Evolutionary conservation across 2,888 invertebrate species (phyloP).

Genomic region (Formica aserva): DNA sequence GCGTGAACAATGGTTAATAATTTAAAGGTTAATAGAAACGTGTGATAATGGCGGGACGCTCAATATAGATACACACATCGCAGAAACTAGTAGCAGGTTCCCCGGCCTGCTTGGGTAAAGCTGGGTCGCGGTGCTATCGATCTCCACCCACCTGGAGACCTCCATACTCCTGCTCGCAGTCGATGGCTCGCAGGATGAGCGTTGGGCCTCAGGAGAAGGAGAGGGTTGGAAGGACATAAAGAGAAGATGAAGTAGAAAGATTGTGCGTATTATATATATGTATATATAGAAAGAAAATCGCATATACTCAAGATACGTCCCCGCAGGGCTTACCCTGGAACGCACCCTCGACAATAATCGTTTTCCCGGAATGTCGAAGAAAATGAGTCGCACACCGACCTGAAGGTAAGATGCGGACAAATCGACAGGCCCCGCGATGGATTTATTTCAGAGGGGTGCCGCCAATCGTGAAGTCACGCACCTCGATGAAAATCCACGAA

Average conservation of each 20-base stretch:
- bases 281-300: slow-evolving; percentile 4
- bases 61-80: slow-evolving; percentile 66
- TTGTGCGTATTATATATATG: slow-evolving; percentile 59
- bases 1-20: slow-evolving; percentile 5
- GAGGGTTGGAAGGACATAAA: slow-evolving; percentile 50
- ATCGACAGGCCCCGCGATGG: not conserved
- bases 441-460: slow-evolving; percentile 26
- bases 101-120: slow-evolving; percentile 80
- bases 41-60: slow-evolving; percentile 45
- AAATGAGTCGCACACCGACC: slow-evolving; percentile 42
- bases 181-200: slow-evolving; percentile 70
- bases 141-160: slow-evolving; percentile 82
- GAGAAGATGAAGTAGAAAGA: slow-evolving; percentile 59
- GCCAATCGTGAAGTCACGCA: not conserved
- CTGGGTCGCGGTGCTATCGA: slow-evolving; percentile 84
- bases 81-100: slow-evolving; percentile 79
- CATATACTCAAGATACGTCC: slow-evolving; percentile 29
- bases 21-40: slow-evolving; percentile 32
- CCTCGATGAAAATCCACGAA: not conserved
- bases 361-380: slow-evolving; percentile 61
- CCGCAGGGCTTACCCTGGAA: slow-evolving; percentile 51
- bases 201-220: slow-evolving; percentile 55
- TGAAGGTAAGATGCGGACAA: not conserved
- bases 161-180: slow-evolving; percentile 71
- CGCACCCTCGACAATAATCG: slow-evolving; percentile 61